Evolutionary conservation across 2,888 invertebrate genomes (phyloP).

Genomic region (Anarsia innoxiella): DNA sequence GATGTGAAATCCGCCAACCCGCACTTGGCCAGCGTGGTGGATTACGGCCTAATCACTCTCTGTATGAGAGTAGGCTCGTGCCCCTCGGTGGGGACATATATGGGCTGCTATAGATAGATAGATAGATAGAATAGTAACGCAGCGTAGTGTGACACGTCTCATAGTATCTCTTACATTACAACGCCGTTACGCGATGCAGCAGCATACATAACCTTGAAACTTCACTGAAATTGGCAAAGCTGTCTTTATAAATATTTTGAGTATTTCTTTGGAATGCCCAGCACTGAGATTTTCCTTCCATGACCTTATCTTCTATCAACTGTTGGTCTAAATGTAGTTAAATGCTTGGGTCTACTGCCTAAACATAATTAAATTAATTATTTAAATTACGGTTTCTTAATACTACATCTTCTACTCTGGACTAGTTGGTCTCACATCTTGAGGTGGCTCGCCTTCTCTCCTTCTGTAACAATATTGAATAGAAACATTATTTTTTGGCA

Average conservation of each 20-base stretch:
- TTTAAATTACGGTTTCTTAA: constrained; percentile 69
- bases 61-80: too few relatives aligned
- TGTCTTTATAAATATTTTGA: constrained; percentile 1
- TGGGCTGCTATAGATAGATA: too few relatives aligned
- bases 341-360: constrained; percentile 46
- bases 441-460: constrained; percentile 31
- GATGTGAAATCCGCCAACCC: too few relatives aligned
- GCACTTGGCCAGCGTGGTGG: too few relatives aligned
- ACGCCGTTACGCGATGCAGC: too few relatives aligned
- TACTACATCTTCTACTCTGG: constrained; percentile 36
- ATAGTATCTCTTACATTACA: too few relatives aligned
- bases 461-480: constrained; percentile 45
- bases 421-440: constrained; percentile 49
- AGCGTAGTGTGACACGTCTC: too few relatives aligned
- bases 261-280: constrained; percentile 16
- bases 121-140: too few relatives aligned
- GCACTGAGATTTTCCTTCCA: constrained; percentile 7
- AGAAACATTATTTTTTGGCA: background rate
- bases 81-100: too few relatives aligned
- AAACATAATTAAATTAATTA: constrained; percentile 51
- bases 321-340: constrained; percentile 34
- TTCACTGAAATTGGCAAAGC: too few relatives aligned
- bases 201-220: too few relatives aligned
- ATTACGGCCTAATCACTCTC: too few relatives aligned
- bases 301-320: background rate